Percentiles rank a stretch among this genome's conserved stretches.
Conservation (phyloP, 2,888 invertebrate genomes). For the Tanypteryx hageni region DNA sequence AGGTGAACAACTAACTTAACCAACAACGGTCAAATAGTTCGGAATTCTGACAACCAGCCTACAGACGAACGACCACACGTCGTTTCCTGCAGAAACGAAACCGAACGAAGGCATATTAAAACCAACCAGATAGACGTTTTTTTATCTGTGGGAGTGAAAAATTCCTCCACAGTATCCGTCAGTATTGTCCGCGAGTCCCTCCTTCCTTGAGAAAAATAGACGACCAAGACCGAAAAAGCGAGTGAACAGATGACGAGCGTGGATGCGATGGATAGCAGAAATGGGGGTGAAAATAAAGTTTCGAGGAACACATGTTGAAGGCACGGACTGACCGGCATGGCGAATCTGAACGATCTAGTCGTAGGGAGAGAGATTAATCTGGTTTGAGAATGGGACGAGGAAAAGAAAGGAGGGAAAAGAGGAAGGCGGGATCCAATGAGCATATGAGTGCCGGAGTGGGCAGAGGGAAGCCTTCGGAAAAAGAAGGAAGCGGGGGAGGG, state of each 20-base stretch:
- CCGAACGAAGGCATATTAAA: neutral
- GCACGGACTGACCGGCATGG: neutral
- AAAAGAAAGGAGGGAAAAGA: neutral
- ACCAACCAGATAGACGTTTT: conserved; percentile 9
- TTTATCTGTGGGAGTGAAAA: conserved; percentile 26
- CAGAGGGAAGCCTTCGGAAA: neutral
- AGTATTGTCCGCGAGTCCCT: conserved; percentile 24
- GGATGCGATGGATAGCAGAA: neutral
- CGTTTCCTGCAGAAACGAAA: neutral
- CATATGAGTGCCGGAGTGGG: neutral
- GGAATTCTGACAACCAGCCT: neutral
- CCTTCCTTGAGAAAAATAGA: neutral
- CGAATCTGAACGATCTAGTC: neutral
- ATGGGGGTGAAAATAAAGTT: neutral
- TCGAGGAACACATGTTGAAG: neutral
- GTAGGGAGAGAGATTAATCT: neutral
- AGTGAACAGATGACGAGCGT: conserved; percentile 33
- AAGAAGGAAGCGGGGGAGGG: neutral
- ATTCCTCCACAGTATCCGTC: conserved; percentile 6
- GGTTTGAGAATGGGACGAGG: neutral
- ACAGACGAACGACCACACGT: neutral
- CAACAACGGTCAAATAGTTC: neutral
- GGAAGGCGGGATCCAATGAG: neutral
- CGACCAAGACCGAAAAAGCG: neutral
- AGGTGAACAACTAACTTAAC: too few relatives aligned